Evolutionary conservation across 2,797 vertebrate genomes (phyloP), one percentile per base, ranked within the genome.

Genomic region (Anniella stebbinsi): DNA sequence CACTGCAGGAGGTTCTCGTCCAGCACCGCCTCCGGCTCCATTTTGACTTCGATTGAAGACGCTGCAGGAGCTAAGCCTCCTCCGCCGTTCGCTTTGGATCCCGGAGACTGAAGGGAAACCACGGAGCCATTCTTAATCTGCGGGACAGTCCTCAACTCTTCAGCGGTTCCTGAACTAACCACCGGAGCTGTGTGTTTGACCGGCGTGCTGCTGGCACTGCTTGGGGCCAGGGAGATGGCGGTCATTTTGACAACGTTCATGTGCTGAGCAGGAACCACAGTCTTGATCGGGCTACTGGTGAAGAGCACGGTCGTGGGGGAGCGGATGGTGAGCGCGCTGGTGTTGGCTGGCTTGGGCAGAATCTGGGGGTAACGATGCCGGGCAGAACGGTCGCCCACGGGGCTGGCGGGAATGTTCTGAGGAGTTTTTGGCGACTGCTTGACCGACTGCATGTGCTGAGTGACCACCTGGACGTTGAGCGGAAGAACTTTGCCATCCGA

Each of bases 341-440:
- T 98, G 94, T 97, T 97, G 21, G 97, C 97, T 92, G 99, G 99
- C 96, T 99, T 99, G 88, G 99, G 99, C 83, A 99, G 94, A 95
- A 99, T 99, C 96, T 99, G 99, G 0, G 98, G 97, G 75, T 99
- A 99, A 70, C 99, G 98, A 94, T 99, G 98, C 48, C 99, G 98
- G 85, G 98, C 98, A 82, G 98, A 97, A 92, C 99, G 98, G 93
- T 99, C 99, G 38, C 98, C 98, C 4, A 97, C 97, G 0, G 98
- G 98, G 94, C 98, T 98, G 92, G 98, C 97, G 0, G 98, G 96
- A 88, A 98, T 94, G 1, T 98, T 99, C 96, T 98, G 99, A n/a
- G 98, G 97, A 73, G 98, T 97, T 97, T 98, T 99, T 95, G 98
- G 98, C 94, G 97, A 98, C 96, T 98, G 99, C 94, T 98, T 99